Evolutionary conservation across 2,113 vertebrate genomes (phyloP).

Genomic region (Grammomys surdaster): DNA sequence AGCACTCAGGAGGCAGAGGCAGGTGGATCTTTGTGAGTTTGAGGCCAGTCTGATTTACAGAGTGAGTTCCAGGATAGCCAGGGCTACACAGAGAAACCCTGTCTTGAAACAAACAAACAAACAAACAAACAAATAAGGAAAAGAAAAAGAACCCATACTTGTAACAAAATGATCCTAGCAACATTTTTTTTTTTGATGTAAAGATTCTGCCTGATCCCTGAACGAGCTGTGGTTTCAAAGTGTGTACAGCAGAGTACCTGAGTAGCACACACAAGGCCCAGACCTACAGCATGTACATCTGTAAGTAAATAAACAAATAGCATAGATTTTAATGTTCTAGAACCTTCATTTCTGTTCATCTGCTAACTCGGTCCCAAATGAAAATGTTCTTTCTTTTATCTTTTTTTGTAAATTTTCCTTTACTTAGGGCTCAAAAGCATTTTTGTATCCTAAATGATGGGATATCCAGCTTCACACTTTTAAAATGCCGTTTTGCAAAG

Average conservation of each 20-base stretch:
- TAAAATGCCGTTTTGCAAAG: neutral
- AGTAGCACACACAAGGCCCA: neutral
- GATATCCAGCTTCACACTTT: neutral
- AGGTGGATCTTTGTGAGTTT: neutral
- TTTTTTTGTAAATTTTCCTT: neutral
- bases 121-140: neutral
- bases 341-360: neutral
- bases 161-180: neutral
- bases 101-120: neutral
- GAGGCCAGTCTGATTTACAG: neutral
- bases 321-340: neutral
- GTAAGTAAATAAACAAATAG: neutral
- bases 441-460: conserved; percentile 11
- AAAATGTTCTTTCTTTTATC: neutral
- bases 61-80: neutral
- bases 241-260: neutral
- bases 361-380: neutral
- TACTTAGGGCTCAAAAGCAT: neutral
- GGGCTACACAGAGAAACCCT: neutral
- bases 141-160: neutral
- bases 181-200: neutral
- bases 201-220: conserved; percentile 8
- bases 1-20: neutral
- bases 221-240: neutral
- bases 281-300: neutral